Evolutionary conservation across 2,113 vertebrate genomes (phyloP).

Genomic region (Vireo altiloquus): DNA sequence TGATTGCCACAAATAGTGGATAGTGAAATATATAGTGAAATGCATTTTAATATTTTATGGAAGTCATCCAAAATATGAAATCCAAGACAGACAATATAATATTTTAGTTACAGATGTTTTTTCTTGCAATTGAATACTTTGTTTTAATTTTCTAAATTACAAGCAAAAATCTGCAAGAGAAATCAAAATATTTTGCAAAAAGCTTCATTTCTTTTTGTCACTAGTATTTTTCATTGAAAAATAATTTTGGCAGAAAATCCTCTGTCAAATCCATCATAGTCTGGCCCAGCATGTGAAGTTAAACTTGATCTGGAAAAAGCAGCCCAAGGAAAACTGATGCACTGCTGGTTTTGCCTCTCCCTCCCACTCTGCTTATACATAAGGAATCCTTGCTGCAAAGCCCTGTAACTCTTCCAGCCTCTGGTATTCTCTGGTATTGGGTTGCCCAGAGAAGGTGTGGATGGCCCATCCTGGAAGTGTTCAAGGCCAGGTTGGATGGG

Average conservation of each 20-base stretch:
- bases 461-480: not conserved
- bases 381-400: not conserved
- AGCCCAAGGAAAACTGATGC: not conserved
- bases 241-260: not conserved
- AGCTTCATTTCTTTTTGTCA: not conserved
- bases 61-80: not conserved
- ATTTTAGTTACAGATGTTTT: not conserved
- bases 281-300: not conserved
- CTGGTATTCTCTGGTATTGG: not conserved
- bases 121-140: not conserved
- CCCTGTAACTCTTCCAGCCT: not conserved
- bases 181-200: not conserved
- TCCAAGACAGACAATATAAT: not conserved
- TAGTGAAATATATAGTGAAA: not conserved
- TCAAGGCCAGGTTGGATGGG: not conserved
- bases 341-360: not conserved
- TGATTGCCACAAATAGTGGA: not conserved
- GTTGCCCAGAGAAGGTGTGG: not conserved
- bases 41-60: not conserved
- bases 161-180: not conserved
- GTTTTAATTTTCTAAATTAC: not conserved
- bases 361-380: not conserved
- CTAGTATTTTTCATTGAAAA: not conserved
- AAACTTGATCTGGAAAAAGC: not conserved
- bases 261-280: not conserved